Evolutionary conservation across 2,888 invertebrate genomes (phyloP), one percentile per base, ranked within the genome.

Genomic region (Coenonympha glycerion): DNA sequence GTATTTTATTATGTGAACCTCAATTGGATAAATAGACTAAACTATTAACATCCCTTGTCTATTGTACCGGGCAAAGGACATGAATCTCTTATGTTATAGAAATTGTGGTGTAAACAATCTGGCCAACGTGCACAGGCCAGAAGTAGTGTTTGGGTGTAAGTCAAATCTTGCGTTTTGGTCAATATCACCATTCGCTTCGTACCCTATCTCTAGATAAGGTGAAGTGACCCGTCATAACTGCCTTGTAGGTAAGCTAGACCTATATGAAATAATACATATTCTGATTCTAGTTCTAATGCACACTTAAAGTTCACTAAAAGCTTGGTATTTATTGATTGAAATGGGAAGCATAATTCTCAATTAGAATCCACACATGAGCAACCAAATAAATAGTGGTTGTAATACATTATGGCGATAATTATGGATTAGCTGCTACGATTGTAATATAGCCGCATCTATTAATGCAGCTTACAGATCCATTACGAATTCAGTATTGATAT

Each of bases 311-410:
- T n/a, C 37, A 2, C 11, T 13, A 39, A 40, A 16, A 26, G 26
- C 21, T 9, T 26, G 3, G 30, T 41, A 13, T 44, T 4, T 51
- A 53, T 55, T 52, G 49, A 55, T 49, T 57, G 47, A 49, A 52
- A 15, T 46, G 37, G 40, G 40, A 41, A 49, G 54, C 54, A 40
- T 57, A 59, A 49, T 39, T 53, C 34, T 51, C 55, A 59, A 60
- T 60, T 60, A 61, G 57, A 53, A 42, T 55, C 49, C 50, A 57
- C 57, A 48, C 58, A 48, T 49, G 52, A 9, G 8, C 13, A 26
- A 41, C 41, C 33, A 48, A 30, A 44, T 44, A 44, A 33, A 44
- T 33, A 33, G 34, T 44, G 52, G 52, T 44, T 42, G 44, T 42
- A 41, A 55, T 52, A 55, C 53, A 49, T 52, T 53, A 44, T 9